phyloP scores from a whole-genome alignment of 2,888 invertebrate genomes.

The Yponomeuta evonymella region DNA sequence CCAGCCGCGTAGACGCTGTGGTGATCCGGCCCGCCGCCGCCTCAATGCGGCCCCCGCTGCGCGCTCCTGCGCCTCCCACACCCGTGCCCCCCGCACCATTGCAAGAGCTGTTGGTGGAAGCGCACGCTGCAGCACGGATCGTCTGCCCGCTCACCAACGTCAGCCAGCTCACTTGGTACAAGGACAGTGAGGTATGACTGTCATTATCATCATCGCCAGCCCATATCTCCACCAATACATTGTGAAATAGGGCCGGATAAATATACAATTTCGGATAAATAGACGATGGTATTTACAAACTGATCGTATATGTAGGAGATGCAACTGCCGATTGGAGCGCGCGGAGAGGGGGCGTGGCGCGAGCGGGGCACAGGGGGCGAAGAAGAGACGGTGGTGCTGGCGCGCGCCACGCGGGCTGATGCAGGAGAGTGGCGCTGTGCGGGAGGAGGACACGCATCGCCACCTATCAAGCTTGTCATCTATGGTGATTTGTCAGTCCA shows the following conservation, averaged over 20 bases:
- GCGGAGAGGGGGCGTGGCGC: constrained; percentile 37
- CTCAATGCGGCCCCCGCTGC: constrained; percentile 15
- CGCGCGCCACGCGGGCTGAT: constrained; percentile 72
- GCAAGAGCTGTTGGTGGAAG: constrained; percentile 49
- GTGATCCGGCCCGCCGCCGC: constrained; percentile 58
- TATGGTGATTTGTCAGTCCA: constrained; percentile 39
- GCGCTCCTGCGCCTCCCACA: not conserved
- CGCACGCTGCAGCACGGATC: constrained; percentile 48
- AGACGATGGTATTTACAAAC: too few species aligned
- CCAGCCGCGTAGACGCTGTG: constrained; percentile 60
- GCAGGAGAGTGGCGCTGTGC: constrained; percentile 84
- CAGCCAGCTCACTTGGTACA: constrained; percentile 57
- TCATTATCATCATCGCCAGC: not conserved
- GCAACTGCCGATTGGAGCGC: not conserved
- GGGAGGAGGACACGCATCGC: constrained; percentile 63
- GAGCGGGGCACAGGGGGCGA: constrained; percentile 35
- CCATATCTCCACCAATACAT: not conserved
- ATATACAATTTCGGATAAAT: not conserved
- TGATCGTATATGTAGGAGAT: not conserved
- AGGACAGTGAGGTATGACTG: constrained; percentile 52
- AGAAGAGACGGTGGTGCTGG: constrained; percentile 44
- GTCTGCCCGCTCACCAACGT: constrained; percentile 50
- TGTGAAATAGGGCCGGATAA: not conserved
- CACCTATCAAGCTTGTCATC: constrained; percentile 41
- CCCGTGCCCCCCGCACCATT: not conserved